Evolutionary conservation across 1,140 invertebrate genomes (phyloP), one percentile per base, ranked within the genome.

Genomic region (Micrasema longulum): DNA sequence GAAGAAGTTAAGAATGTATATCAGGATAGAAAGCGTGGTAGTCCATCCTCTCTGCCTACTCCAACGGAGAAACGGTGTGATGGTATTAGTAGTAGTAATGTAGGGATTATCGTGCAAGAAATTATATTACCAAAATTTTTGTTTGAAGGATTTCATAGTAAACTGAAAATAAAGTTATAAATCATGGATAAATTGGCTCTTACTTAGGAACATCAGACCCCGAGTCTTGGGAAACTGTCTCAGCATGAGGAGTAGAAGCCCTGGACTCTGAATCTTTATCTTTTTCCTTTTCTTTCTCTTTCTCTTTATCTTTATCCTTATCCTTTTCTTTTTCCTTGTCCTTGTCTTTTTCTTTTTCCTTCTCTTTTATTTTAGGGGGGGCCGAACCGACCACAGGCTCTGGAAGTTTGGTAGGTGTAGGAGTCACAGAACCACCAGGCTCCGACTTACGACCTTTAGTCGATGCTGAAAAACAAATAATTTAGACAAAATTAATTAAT

Each of bases 181-280:
- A n/a, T n/a, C n/a, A n/a, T n/a, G n/a, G n/a, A 57, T 38, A 60
- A 38, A 20, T 22, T 43, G 23, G 10, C 11, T 67, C 14, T 80
- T 74, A 85, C 84, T 82, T 84, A 23, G 83, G 82, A 67, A 84
- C 83, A 76, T 85, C 84, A 12, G 84, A 85, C 0, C 84, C 83
- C 0, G 84, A 85, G 43, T 85, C 84, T 11, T 79, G 82, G 1
- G 82, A 80, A 1, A 81, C 78, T 38, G 82, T 81, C 71, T 84
- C 84, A 50, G 81, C 81, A 31, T 81, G 80, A n/a, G 82, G 79
- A 66, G 83, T 84, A 9, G 80, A 79, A 1, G 82, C 80, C 69
- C 84, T 81, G 0, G 82, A 74, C 63, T 74, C 70, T 4, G 18
- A n/a, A 12, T 72, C 70, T n/a, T 73, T 68, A 10, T 76, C 75